Percentiles rank a stretch among this genome's conserved stretches.
phyloP scores from a whole-genome alignment of 1,140 invertebrate genomes.

The Ceratitis capitata region DNA sequence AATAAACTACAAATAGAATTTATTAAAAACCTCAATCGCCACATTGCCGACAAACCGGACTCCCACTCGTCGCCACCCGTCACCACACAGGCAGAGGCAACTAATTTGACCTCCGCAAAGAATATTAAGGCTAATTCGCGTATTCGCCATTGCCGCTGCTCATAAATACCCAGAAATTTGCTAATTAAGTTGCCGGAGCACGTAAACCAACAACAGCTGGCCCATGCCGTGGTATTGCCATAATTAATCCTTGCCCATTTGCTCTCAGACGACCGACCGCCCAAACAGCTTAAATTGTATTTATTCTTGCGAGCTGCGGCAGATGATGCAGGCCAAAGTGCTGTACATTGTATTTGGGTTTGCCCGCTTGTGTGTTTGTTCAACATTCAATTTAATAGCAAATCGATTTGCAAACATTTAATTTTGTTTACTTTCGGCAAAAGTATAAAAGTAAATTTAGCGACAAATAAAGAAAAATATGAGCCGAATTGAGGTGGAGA shows the following conservation, averaged over 20 bases:
- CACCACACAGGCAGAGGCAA: background rate
- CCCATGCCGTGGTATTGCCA: background rate
- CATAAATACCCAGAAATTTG: background rate
- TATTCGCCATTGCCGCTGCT: background rate
- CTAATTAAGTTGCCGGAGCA: background rate
- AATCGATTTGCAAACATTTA: background rate
- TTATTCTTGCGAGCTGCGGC: background rate
- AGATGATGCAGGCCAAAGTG: background rate
- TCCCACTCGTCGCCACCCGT: background rate
- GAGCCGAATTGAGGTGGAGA: no score
- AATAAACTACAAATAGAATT: background rate
- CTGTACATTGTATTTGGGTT: background rate
- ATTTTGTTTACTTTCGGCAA: no score
- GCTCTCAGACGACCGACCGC: background rate
- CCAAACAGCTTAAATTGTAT: background rate
- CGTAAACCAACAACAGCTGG: background rate
- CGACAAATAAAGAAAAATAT: no score
- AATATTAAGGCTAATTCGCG: background rate
- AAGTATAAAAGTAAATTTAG: no score
- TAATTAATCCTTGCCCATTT: background rate
- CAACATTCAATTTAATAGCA: background rate
- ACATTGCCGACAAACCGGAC: background rate
- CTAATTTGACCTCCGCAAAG: no score
- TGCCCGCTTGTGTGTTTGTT: background rate
- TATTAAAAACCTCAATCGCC: background rate